Percentiles rank a stretch among this genome's conserved stretches.
Evolutionary conservation across 2,888 invertebrate species (phyloP).

Genomic region (Cheilosia urbana): DNA sequence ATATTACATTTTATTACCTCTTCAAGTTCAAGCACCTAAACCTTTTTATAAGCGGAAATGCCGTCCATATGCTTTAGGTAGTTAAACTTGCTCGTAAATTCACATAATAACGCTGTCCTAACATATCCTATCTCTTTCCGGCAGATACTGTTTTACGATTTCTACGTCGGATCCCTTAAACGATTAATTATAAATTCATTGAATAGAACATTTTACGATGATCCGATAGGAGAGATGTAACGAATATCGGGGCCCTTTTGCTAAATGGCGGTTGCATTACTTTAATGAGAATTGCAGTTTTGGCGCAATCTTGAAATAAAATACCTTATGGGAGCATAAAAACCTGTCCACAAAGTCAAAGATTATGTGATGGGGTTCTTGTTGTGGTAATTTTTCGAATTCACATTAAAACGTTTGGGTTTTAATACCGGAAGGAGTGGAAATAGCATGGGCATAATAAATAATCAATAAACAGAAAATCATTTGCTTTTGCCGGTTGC

Average conservation of each 20-base stretch:
- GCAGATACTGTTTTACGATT: conserved; percentile 29
- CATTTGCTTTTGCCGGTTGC: too few species aligned
- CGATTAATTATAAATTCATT: conserved; percentile 34
- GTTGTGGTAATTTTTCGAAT: too few species aligned
- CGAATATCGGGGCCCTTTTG: conserved; percentile 2
- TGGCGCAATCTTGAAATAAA: neutral
- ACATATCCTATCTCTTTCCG: conserved; percentile 7
- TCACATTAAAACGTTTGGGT: too few species aligned
- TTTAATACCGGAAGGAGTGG: too few species aligned
- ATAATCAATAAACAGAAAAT: too few species aligned
- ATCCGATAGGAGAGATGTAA: conserved; percentile 6
- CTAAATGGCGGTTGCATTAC: neutral
- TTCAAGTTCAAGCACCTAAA: too few species aligned
- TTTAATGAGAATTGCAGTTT: conserved; percentile 6
- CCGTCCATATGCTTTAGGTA: neutral
- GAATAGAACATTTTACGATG: conserved; percentile 36
- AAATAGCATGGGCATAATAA: too few species aligned
- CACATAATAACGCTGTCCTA: conserved; percentile 4
- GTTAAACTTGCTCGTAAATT: conserved; percentile 12
- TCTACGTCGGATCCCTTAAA: neutral
- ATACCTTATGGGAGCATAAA: neutral
- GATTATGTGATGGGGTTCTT: too few species aligned
- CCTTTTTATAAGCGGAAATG: neutral
- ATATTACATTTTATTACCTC: too few species aligned
- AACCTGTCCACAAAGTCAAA: too few species aligned